These are phyloP conservation scores for Electrona antarctica DNA, from an alignment of 2,113 vertebrate genomes.

Conservation along the genomic window DNA sequence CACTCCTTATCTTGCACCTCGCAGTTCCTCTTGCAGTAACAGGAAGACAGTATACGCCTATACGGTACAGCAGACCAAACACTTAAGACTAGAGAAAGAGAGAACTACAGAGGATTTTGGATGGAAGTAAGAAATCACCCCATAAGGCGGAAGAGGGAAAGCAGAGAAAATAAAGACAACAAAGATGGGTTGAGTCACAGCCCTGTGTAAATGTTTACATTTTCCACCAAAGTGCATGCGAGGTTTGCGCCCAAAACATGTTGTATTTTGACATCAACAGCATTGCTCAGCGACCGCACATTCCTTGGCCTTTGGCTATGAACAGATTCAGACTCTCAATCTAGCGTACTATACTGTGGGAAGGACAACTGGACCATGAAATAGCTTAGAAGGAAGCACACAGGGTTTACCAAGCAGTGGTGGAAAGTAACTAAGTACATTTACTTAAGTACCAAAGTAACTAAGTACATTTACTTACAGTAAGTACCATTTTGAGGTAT, in stretches of 20 bases:
- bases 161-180: conserved; percentile 14
- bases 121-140: conserved; percentile 35
- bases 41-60: conserved; percentile 67
- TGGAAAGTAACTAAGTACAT: no score
- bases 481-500: no score
- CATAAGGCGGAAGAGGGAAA: conserved; percentile 23
- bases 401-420: no score
- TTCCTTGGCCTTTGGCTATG: conserved; percentile 51
- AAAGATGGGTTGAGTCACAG: conserved; percentile 56
- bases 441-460: no score
- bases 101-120: conserved; percentile 39
- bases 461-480: no score
- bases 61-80: conserved; percentile 58
- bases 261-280: conserved; percentile 70
- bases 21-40: conserved; percentile 74
- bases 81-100: conserved; percentile 28
- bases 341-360: background rate
- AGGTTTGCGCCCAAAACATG: conserved; percentile 65
- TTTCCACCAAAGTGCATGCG: conserved; percentile 51
- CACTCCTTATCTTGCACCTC: conserved; percentile 71
- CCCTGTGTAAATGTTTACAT: conserved; percentile 77
- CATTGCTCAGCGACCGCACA: conserved; percentile 34
- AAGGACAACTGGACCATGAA: conserved; percentile 42
- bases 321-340: background rate
- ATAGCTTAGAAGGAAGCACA: conserved; percentile 40